These are phyloP conservation scores for Amphimedon queenslandica DNA, from an alignment of 37 sponge, comb jelly and placozoan genomes.

Conservation along the genomic window DNA sequence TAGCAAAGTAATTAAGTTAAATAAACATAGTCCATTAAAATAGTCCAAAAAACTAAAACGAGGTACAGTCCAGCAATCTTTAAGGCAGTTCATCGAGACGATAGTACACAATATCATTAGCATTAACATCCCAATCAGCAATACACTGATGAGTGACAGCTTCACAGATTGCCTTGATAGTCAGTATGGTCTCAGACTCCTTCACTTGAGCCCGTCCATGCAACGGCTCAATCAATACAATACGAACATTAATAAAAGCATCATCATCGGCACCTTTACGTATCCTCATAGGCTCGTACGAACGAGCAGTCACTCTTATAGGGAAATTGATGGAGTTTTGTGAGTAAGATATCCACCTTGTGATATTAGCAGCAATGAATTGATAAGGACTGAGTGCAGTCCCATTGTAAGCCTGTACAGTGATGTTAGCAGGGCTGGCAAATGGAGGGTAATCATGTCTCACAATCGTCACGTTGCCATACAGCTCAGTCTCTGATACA, in stretches of 20 bases:
- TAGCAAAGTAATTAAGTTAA: too few species aligned
- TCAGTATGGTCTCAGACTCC: constrained; percentile 31
- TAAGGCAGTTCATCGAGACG: constrained; percentile 66
- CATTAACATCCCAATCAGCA: constrained; percentile 70
- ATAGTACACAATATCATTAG: constrained; percentile 49
- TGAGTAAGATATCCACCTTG: constrained; percentile 34
- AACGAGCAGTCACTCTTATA: constrained; percentile 51
- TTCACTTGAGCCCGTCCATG: constrained; percentile 50
- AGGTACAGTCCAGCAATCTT: too few species aligned
- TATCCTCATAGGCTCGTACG: constrained; percentile 41
- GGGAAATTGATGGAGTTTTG: constrained; percentile 39
- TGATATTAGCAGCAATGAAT: constrained; percentile 54
- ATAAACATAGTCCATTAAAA: too few species aligned
- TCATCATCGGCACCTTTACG: constrained; percentile 78
- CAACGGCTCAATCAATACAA: constrained; percentile 47
- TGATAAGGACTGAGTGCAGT: constrained; percentile 59
- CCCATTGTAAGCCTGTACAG: constrained; percentile 56
- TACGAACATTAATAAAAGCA: constrained; percentile 47
- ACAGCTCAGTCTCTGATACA: constrained; percentile 65
- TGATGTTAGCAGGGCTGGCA: constrained; percentile 71
- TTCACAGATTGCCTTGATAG: constrained; percentile 79
- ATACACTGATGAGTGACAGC: constrained; percentile 73
- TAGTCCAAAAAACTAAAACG: too few species aligned
- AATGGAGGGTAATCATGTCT: constrained; percentile 59
- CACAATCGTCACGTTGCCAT: constrained; percentile 68